Evolutionary conservation across 2,113 vertebrate species (phyloP).

Genomic region (Heloderma charlesbogerti): DNA sequence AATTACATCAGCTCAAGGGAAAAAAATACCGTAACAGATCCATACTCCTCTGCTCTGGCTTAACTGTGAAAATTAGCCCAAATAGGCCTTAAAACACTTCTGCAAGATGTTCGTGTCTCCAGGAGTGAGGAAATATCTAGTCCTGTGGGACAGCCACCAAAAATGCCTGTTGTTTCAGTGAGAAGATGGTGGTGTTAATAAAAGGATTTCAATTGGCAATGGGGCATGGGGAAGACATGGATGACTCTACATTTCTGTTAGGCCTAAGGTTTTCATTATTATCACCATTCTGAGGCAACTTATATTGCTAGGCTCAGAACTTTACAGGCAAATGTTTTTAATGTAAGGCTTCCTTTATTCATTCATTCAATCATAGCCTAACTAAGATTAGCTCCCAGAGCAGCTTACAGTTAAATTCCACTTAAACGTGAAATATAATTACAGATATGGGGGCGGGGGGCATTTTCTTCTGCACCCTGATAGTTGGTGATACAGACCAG

Average conservation of each 20-base stretch:
- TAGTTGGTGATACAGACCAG: not conserved
- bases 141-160: not conserved
- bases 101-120: not conserved
- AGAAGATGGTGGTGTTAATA: not conserved
- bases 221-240: not conserved
- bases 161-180: not conserved
- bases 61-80: not conserved
- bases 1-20: not conserved
- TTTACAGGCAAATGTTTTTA: not conserved
- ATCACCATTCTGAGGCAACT: not conserved
- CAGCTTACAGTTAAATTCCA: not conserved
- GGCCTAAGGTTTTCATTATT: not conserved
- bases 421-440: not conserved
- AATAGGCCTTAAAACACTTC: not conserved
- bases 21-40: not conserved
- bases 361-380: not conserved
- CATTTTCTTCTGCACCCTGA: not conserved
- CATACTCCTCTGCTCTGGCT: not conserved
- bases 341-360: not conserved
- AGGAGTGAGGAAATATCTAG: no score
- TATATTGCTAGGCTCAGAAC: not conserved
- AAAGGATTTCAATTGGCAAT: not conserved
- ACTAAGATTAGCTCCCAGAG: not conserved
- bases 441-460: not conserved
- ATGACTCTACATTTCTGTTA: not conserved